phyloP scores from a whole-genome alignment of 2,113 vertebrate genomes.

The Cebidichthys violaceus region DNA sequence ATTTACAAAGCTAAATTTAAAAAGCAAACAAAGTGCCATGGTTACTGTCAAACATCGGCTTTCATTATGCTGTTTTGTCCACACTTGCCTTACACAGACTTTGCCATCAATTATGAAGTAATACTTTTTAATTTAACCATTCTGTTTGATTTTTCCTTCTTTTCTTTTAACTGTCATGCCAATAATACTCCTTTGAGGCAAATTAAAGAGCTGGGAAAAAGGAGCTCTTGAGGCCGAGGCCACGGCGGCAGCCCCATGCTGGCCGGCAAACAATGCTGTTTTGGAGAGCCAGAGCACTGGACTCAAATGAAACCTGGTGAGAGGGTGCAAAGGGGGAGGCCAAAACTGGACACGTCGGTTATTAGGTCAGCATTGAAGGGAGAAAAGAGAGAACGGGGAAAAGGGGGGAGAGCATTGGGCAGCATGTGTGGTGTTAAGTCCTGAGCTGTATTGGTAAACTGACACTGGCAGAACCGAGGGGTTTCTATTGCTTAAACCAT shows the following conservation, averaged over 20 bases:
- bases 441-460: conserved; percentile 67
- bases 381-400: conserved; percentile 24
- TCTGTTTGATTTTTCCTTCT: conserved; percentile 63
- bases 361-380: conserved; percentile 74
- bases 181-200: conserved; percentile 76
- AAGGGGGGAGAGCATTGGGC: conserved; percentile 33
- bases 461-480: conserved; percentile 68
- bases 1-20: conserved; percentile 12
- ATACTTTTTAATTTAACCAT: conserved; percentile 75
- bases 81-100: conserved; percentile 2
- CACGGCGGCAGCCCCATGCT: conserved; percentile 82
- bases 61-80: conserved; percentile 22
- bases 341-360: conserved; percentile 81
- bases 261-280: conserved; percentile 83
- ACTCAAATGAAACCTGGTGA: conserved; percentile 77
- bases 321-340: conserved; percentile 43
- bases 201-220: conserved; percentile 71
- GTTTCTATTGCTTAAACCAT: conserved; percentile 76
- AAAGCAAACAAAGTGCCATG: conserved; percentile 47
- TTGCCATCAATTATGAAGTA: conserved; percentile 53
- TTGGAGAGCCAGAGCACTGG: conserved; percentile 71
- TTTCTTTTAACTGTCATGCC: conserved; percentile 79
- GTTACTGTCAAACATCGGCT: conserved; percentile 49
- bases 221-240: conserved; percentile 64
- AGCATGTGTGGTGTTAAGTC: conserved; percentile 49